Base-by-base conservation (phyloP, 2,113 vertebrate species). In the Hypomesus transpacificus region DNA sequence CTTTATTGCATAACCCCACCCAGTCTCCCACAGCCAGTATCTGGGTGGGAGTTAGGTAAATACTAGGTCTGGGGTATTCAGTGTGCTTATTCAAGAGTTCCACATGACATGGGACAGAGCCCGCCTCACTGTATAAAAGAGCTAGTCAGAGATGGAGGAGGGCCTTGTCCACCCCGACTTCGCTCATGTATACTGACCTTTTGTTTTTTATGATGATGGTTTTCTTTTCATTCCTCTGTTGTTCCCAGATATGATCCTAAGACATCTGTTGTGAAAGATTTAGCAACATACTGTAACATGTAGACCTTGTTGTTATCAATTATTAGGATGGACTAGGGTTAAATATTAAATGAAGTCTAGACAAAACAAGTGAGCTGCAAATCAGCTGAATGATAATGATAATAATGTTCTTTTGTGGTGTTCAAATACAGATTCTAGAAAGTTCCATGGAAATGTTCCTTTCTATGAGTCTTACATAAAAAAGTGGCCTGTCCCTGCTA, bases 1-100 rank as follows among this genome's bases (percentile, higher is more conserved):
- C 77, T 68, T 73, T 77, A 81, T 90, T 87, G 68, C 76, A 59
- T 82, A 88, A 88, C 74, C 53, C 74, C 73, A 18, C 70, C 51
- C 18, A 9, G 39, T 46, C 39, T 69, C 73, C 71, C 34, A 62
- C 67, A 69, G 65, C 46, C 72, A 65, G 65, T 58, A 60, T 70
- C 63, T 66, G 50, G 26, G 67, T 74, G 39, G 71, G 74, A 84
- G 72, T 77, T 66, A 85, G 76, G 84, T 87, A 82, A 87, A 84
- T 76, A 75, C 54, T 80, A 71, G 68, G 75, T 68, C 39, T 14
- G 21, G 63, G 57, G 60, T 31, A 72, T 71, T 61, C 50, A 56
- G 72, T 77, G 76, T 71, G 64, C 22, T 28, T 69, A 75, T 58
- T 74, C 66, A 77, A 28, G 77, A 69, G 53, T 77, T 84, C 70